These are phyloP conservation scores for Stichodactyla mertensii DNA, from an alignment of 64 coral and sea anemone genomes.

Conservation along the genomic window DNA sequence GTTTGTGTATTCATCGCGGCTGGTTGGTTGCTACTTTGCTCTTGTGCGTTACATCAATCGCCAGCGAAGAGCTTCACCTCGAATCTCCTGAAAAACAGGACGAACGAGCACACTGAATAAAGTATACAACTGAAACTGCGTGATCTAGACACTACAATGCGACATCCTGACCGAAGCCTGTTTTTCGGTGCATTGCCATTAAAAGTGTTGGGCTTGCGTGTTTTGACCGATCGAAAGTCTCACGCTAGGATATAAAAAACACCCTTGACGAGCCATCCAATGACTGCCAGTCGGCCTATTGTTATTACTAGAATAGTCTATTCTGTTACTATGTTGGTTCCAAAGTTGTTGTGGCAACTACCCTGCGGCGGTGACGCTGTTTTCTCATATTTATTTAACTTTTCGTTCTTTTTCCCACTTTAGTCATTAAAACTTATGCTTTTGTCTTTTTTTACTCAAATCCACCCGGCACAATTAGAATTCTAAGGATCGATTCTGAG, in stretches of 20 bases:
- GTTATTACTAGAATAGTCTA: neutral
- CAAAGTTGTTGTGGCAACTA: neutral
- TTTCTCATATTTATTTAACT: neutral
- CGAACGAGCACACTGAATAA: neutral
- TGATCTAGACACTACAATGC: neutral
- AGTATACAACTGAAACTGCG: neutral
- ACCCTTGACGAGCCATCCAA: neutral
- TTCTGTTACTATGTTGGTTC: neutral
- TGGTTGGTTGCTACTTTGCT: neutral
- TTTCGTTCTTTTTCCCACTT: neutral
- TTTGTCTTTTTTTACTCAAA: neutral
- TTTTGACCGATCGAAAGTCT: neutral
- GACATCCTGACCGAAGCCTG: neutral
- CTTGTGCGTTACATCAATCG: neutral
- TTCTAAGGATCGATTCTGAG: neutral
- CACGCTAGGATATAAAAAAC: slow-evolving; percentile 1
- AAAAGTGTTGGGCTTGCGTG: neutral
- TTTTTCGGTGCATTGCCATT: neutral
- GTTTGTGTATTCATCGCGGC: neutral
- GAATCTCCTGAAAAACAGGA: neutral
- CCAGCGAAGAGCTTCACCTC: neutral
- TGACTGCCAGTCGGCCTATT: neutral
- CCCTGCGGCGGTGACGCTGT: neutral
- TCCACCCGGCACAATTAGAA: neutral
- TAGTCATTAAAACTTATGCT: neutral